These are phyloP conservation scores for Zosterops hypoxanthus DNA, from an alignment of 2,113 vertebrate genomes.

Conservation along the genomic window DNA sequence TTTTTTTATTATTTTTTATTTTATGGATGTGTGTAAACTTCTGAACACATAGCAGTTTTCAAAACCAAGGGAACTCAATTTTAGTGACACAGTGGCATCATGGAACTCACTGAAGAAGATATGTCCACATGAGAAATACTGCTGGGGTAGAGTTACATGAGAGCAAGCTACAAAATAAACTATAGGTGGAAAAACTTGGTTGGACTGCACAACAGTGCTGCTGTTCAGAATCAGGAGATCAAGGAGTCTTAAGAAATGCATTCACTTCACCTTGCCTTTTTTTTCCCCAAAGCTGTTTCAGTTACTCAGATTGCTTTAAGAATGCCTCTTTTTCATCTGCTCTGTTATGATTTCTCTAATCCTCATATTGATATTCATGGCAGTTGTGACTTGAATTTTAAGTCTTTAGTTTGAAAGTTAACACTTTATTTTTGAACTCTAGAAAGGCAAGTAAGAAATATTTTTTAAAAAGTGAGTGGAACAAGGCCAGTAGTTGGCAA, in stretches of 20 bases:
- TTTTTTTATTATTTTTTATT: background rate
- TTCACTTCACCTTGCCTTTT: background rate
- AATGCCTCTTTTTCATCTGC: background rate
- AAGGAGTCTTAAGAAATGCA: background rate
- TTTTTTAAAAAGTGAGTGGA: background rate
- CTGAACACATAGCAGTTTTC: background rate
- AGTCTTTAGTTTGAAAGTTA: background rate
- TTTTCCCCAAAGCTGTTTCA: background rate
- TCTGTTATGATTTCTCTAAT: background rate
- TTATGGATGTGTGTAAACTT: background rate
- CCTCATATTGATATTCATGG: background rate
- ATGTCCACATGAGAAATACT: background rate
- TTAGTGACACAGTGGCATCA: background rate
- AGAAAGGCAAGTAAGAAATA: background rate
- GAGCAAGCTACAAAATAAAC: background rate
- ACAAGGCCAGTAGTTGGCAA: background rate
- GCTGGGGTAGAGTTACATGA: background rate
- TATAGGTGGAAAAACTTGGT: background rate
- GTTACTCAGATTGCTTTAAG: background rate
- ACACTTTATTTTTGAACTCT: background rate
- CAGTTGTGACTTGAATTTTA: background rate
- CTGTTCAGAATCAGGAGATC: background rate
- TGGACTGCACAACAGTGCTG: background rate
- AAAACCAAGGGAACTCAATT: background rate
- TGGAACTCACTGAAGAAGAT: background rate